phyloP scores from a whole-genome alignment of 2,888 invertebrate species.

The Scelioninae gen. 1 region DNA sequence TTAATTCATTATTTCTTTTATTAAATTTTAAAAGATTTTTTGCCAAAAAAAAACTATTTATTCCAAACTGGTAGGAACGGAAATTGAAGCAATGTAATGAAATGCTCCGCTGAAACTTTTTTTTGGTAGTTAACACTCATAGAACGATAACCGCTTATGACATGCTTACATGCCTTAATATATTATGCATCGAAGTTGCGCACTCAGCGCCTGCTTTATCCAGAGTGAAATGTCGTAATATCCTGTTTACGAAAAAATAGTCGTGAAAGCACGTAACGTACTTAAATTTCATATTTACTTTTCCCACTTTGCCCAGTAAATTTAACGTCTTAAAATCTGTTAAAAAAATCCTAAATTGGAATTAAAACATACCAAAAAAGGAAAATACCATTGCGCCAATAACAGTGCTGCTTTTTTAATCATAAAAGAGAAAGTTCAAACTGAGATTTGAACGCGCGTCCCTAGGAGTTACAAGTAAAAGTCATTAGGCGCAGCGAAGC shows the following conservation, averaged over 20 bases:
- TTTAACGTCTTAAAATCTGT: too few relatives aligned
- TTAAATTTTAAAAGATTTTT: too few relatives aligned
- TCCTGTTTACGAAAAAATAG: constrained; percentile 62
- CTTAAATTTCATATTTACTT: constrained; percentile 29
- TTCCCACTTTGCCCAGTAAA: neutral
- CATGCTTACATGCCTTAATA: constrained; percentile 55
- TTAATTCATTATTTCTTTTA: too few relatives aligned
- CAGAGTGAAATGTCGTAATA: constrained; percentile 67
- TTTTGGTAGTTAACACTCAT: constrained; percentile 19
- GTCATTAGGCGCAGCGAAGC: neutral
- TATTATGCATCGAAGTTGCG: constrained; percentile 67
- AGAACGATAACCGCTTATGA: constrained; percentile 60
- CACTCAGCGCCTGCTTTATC: constrained; percentile 62
- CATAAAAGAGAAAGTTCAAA: too few relatives aligned
- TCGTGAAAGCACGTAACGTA: constrained; percentile 43
- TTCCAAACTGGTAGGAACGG: too few relatives aligned
- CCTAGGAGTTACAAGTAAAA: too few relatives aligned
- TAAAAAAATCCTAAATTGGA: neutral
- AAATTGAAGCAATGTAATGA: neutral
- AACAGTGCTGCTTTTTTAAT: too few relatives aligned
- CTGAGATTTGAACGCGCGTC: too few relatives aligned
- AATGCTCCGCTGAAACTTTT: neutral
- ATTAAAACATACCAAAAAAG: neutral
- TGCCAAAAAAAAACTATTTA: too few relatives aligned
- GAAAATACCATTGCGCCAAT: neutral